Conservation (phyloP, 2,797 vertebrate species). For the Rhadinocentrus ornatus region DNA sequence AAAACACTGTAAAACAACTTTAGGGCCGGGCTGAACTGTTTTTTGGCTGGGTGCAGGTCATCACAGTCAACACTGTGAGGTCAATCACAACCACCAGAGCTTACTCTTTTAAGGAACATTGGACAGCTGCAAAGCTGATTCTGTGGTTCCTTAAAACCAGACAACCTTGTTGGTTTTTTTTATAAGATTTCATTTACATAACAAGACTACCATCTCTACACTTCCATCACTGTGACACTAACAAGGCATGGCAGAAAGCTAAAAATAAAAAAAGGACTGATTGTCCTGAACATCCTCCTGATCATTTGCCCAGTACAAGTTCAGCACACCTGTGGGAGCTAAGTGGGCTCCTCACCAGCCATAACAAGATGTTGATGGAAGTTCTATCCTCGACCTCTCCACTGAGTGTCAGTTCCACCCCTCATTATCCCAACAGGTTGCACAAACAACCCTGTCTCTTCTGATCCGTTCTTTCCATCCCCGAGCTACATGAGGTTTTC, state of each 20-base stretch:
- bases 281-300: constrained; percentile 30
- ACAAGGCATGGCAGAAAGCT: constrained; percentile 16
- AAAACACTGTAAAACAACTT: background rate
- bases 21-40: background rate
- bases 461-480: constrained; percentile 49
- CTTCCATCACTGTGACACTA: constrained; percentile 28
- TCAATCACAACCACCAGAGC: background rate
- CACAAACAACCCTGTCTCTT: constrained; percentile 63
- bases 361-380: constrained; percentile 53
- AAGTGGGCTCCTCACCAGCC: constrained; percentile 52
- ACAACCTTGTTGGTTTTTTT: background rate
- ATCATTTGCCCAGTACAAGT: constrained; percentile 28
- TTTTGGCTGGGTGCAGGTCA: background rate
- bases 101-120: background rate
- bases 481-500: constrained; percentile 48
- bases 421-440: constrained; percentile 52
- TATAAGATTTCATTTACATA: constrained; percentile 9
- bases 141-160: background rate
- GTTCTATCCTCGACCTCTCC: constrained; percentile 27
- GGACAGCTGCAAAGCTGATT: background rate
- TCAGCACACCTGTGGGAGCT: constrained; percentile 51
- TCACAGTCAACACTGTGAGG: background rate
- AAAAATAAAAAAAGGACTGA: background rate
- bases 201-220: background rate
- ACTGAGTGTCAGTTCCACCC: constrained; percentile 50